phyloP scores from a whole-genome alignment of 2,797 vertebrate species.

The Leptodactylus fallax region DNA sequence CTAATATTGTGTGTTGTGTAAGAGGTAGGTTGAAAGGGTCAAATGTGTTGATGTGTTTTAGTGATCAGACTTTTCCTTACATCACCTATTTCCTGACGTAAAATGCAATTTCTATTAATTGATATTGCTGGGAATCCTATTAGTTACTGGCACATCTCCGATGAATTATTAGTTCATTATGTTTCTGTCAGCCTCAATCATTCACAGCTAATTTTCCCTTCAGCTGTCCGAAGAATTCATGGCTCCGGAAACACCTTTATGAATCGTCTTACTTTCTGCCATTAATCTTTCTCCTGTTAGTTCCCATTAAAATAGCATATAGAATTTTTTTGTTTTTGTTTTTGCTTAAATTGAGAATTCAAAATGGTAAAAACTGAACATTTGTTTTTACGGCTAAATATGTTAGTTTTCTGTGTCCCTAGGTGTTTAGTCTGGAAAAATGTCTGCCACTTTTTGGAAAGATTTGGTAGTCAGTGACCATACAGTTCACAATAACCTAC shows the following conservation, averaged over 20 bases:
- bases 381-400: neutral
- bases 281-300: neutral
- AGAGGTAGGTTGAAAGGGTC: neutral
- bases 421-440: neutral
- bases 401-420: too few species aligned
- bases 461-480: neutral
- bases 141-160: slow-evolving; percentile 22
- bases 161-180: slow-evolving; percentile 53
- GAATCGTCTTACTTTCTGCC: neutral
- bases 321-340: neutral
- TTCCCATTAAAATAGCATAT: neutral
- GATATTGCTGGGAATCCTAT: slow-evolving; percentile 23
- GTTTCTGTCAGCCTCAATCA: slow-evolving; percentile 42
- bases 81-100: neutral
- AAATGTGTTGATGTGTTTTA: neutral
- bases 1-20: neutral
- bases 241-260: slow-evolving; percentile 17
- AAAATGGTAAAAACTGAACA: neutral
- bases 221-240: slow-evolving; percentile 35
- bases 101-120: slow-evolving; percentile 48
- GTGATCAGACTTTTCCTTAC: neutral
- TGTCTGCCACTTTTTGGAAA: neutral
- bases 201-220: slow-evolving; percentile 52
- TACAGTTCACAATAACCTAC: neutral
- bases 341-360: neutral